These are phyloP conservation scores for Bombylius major DNA, from an alignment of 2,888 invertebrate species.

Conservation along the genomic window DNA sequence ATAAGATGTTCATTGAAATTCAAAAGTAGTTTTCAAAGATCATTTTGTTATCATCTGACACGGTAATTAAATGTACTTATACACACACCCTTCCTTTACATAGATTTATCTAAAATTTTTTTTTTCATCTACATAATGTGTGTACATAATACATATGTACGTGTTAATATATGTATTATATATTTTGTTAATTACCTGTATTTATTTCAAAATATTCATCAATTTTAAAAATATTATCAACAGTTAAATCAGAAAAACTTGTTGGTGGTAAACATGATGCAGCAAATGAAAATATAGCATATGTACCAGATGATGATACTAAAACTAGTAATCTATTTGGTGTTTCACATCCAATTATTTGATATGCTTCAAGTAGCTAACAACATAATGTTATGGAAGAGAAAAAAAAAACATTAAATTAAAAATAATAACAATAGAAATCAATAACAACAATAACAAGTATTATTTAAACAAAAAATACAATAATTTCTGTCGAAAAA, in stretches of 20 bases:
- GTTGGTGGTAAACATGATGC: conserved; percentile 44
- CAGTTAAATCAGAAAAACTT: conserved; percentile 61
- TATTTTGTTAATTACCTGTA: conserved; percentile 35
- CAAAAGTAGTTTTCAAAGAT: no score
- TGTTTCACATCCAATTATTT: conserved; percentile 30
- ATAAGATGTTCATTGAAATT: no score
- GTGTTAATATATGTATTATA: no score
- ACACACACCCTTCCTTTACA: no score
- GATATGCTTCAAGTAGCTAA: conserved; percentile 34
- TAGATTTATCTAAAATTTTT: no score
- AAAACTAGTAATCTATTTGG: conserved; percentile 28
- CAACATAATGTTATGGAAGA: background rate
- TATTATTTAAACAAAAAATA: background rate
- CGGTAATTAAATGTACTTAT: no score
- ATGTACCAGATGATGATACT: conserved; percentile 29
- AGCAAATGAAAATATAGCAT: conserved; percentile 31
- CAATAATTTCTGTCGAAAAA: no score
- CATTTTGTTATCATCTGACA: no score
- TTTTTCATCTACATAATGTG: no score
- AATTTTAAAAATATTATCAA: conserved; percentile 69
- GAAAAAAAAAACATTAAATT: background rate
- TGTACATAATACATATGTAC: no score
- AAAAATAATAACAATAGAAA: no score
- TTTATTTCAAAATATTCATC: conserved; percentile 68
- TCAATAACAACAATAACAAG: background rate